These are phyloP conservation scores for Drosophila sp. DNA, from an alignment of 1,140 invertebrate genomes.

Conservation along the genomic window DNA sequence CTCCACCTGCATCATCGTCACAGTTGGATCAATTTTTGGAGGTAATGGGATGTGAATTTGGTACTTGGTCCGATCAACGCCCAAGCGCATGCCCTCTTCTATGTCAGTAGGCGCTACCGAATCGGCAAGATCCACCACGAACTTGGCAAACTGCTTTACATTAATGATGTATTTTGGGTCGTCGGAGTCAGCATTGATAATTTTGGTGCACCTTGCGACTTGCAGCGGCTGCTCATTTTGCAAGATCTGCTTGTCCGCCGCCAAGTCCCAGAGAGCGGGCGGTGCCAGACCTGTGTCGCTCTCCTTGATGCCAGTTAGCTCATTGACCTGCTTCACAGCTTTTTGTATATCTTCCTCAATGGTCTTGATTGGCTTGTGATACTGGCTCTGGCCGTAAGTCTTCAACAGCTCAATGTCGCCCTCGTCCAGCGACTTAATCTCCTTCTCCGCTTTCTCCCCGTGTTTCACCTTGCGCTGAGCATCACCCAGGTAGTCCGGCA, in stretches of 20 bases:
- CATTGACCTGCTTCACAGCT: conserved; percentile 98
- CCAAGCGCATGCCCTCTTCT: conserved; percentile 99
- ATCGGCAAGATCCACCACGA: conserved; percentile 99
- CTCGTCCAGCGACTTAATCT: conserved; percentile 99
- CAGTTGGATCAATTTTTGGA: conserved; percentile 99
- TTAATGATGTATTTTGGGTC: conserved; percentile 99
- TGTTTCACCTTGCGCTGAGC: conserved; percentile 97
- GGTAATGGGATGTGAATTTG: conserved; percentile 99
- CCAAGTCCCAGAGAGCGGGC: conserved; percentile 99
- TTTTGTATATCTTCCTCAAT: conserved; percentile 98
- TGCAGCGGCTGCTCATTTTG: conserved; percentile 99
- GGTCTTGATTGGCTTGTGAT: conserved; percentile 96
- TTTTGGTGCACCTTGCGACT: conserved; percentile 99
- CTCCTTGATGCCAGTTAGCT: conserved; percentile 97
- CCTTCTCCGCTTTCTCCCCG: conserved; percentile 93
- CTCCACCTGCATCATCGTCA: conserved; percentile 99
- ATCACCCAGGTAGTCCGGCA: conserved; percentile 98
- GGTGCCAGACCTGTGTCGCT: conserved; percentile 97
- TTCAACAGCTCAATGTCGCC: conserved; percentile 98
- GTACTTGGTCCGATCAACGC: conserved; percentile 99
- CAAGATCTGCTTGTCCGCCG: conserved; percentile 99
- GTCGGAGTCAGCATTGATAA: conserved; percentile 98
- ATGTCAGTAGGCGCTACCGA: conserved; percentile 99
- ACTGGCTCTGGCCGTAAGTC: conserved; percentile 99
- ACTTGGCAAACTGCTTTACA: conserved; percentile 99